phyloP scores from a whole-genome alignment of 1,140 invertebrate genomes.

The Stegodyphus mimosarum region DNA sequence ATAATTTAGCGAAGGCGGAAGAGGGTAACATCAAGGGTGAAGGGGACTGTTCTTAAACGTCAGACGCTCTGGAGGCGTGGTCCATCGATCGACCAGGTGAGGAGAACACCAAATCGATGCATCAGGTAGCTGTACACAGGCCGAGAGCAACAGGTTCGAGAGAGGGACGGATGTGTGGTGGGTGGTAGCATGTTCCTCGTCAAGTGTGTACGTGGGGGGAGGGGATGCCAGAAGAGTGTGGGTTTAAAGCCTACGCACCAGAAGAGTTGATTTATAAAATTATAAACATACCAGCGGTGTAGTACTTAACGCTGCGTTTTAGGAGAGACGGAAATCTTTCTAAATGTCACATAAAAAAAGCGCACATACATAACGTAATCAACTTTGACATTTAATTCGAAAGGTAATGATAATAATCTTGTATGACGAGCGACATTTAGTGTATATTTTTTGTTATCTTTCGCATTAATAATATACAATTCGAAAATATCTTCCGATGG shows the following conservation, averaged over 20 bases:
- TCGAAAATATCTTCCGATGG: too few relatives aligned
- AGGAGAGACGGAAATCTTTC: too few relatives aligned
- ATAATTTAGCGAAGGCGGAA: conserved; percentile 31
- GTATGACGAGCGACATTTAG: too few relatives aligned
- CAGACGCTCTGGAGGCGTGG: conserved; percentile 25
- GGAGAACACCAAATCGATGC: conserved; percentile 43
- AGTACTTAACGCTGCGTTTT: too few relatives aligned
- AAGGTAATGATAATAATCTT: too few relatives aligned
- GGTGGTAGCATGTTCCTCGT: neutral
- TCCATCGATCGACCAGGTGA: conserved; percentile 45
- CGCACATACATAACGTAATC: too few relatives aligned
- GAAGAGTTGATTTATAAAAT: too few relatives aligned
- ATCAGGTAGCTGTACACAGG: conserved; percentile 47
- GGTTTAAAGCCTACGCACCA: neutral
- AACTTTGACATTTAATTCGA: too few relatives aligned
- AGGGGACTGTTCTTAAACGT: neutral
- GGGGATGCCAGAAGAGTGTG: neutral
- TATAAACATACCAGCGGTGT: too few relatives aligned
- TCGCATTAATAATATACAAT: too few relatives aligned
- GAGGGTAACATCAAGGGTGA: neutral
- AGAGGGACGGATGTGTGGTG: neutral
- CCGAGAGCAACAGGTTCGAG: conserved; percentile 45
- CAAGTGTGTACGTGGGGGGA: conserved; percentile 11
- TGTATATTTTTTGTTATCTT: too few relatives aligned
- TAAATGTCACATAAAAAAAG: too few relatives aligned